Percentiles rank a stretch among this genome's conserved stretches.
phyloP scores from a whole-genome alignment of 2,797 vertebrate genomes.

The Thripadectes ignobilis region DNA sequence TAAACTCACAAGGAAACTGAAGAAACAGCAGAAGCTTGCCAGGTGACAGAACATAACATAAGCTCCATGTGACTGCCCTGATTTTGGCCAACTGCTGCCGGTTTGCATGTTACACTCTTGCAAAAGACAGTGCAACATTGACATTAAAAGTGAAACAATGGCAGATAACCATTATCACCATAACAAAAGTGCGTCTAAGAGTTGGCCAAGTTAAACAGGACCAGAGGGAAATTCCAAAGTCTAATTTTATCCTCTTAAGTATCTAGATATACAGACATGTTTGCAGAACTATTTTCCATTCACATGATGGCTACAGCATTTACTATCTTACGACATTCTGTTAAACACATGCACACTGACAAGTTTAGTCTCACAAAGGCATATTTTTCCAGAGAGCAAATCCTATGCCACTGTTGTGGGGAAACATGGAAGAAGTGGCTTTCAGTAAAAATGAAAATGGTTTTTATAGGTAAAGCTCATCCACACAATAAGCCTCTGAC shows the following conservation, averaged over 20 bases:
- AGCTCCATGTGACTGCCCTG: not conserved
- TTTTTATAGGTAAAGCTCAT: not conserved
- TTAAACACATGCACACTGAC: not conserved
- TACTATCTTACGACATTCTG: conserved; percentile 10
- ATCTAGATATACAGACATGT: conserved; percentile 27
- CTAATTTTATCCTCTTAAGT: conserved; percentile 54
- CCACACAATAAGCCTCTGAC: not conserved
- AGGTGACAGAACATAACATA: not conserved
- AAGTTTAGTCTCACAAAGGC: not conserved
- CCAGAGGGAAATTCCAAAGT: conserved; percentile 50
- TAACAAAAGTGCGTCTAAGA: not conserved
- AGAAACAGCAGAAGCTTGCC: not conserved
- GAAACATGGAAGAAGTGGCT: not conserved
- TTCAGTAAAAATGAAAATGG: not conserved
- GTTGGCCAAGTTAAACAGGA: not conserved
- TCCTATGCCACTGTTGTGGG: not conserved
- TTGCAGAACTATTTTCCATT: conserved; percentile 49
- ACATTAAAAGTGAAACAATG: not conserved
- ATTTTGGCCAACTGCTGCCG: not conserved
- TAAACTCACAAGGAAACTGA: not conserved
- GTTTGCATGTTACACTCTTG: not conserved
- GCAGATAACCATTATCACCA: not conserved
- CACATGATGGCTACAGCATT: conserved; percentile 17
- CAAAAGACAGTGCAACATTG: not conserved
- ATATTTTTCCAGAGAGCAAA: not conserved